Conservation (phyloP, 2,797 vertebrate species). For the Pseudotriccus pelzelni region DNA sequence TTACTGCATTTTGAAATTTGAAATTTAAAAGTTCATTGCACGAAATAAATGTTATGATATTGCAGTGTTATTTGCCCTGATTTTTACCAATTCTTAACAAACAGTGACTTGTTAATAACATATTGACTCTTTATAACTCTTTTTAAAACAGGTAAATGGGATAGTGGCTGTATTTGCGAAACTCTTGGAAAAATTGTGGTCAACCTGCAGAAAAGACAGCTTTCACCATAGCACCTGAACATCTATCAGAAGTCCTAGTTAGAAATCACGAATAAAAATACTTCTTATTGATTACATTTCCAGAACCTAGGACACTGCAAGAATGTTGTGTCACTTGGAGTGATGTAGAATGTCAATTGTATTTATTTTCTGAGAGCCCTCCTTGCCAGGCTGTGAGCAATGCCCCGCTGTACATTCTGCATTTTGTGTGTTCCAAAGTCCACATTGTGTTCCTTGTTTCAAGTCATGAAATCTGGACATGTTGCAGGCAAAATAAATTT, state of each 20-base stretch:
- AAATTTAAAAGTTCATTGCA: neutral
- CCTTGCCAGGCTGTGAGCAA: constrained; percentile 11
- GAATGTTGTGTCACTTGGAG: constrained; percentile 45
- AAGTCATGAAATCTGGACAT: constrained; percentile 52
- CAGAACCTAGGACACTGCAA: constrained; percentile 13
- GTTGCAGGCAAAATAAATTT: constrained; percentile 12
- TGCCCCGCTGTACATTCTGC: constrained; percentile 11
- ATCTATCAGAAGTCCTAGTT: constrained; percentile 20
- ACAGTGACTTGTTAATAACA: neutral
- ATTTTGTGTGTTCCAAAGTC: constrained; percentile 61
- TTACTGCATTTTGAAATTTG: neutral
- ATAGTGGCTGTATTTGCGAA: neutral
- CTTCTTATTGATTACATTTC: constrained; percentile 30
- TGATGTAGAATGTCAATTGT: constrained; percentile 62
- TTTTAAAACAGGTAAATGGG: neutral
- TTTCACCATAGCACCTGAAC: neutral
- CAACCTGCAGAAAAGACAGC: neutral
- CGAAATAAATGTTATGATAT: neutral
- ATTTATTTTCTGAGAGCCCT: constrained; percentile 47
- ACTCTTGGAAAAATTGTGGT: neutral
- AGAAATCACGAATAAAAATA: constrained; percentile 38
- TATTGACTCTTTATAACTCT: neutral
- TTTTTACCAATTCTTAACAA: neutral
- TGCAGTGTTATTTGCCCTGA: neutral
- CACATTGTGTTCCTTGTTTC: constrained; percentile 37